Conservation (phyloP, 1,140 invertebrate species). For the Chionoecetes opilio region DNA sequence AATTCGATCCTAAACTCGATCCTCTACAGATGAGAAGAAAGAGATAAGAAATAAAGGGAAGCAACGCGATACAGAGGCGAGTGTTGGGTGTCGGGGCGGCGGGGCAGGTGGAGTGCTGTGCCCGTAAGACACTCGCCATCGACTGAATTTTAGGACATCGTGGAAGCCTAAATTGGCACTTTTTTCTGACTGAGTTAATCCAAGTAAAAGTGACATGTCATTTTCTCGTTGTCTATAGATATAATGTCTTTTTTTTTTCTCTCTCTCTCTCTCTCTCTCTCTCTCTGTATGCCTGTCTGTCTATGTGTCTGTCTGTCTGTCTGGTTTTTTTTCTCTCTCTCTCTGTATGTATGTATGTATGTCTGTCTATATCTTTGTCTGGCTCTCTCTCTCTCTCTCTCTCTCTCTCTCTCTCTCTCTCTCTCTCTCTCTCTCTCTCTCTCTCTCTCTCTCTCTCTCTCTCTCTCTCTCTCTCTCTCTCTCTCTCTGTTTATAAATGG, state of each 20-base stretch:
- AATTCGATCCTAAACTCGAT: not conserved
- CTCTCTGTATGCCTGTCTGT: not conserved
- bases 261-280: too few relatives aligned
- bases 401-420: too few relatives aligned
- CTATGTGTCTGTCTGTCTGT: not conserved
- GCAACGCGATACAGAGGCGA: not conserved
- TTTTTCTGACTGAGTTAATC: too few relatives aligned
- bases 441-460: not conserved
- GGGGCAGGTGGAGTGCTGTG: not conserved
- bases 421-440: not conserved
- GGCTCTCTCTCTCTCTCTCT: not conserved
- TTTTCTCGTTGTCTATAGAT: too few relatives aligned
- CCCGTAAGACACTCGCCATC: too few relatives aligned
- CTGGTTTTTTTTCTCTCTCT: not conserved
- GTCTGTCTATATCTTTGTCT: not conserved
- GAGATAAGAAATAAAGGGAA: constrained; percentile 21
- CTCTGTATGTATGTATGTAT: not conserved
- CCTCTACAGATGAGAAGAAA: constrained; percentile 6
- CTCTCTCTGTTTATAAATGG: not conserved
- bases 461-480: not conserved
- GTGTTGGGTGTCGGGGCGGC: not conserved
- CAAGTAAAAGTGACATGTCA: too few relatives aligned
- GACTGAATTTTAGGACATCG: too few relatives aligned
- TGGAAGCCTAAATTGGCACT: too few relatives aligned
- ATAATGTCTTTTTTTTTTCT: too few relatives aligned